phyloP scores from a whole-genome alignment of 2,888 invertebrate genomes.

The Aradus depressus region DNA sequence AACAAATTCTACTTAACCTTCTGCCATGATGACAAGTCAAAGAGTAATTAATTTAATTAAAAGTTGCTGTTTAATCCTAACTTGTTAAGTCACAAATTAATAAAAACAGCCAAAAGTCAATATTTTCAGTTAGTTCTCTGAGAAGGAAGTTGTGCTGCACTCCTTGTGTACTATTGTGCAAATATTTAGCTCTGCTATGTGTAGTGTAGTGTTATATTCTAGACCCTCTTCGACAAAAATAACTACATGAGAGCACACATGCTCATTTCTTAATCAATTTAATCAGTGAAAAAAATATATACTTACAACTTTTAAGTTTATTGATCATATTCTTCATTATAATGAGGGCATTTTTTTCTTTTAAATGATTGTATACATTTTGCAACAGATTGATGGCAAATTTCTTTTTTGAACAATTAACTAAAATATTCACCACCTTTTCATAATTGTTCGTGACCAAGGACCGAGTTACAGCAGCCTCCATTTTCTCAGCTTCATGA shows the following conservation, averaged over 20 bases:
- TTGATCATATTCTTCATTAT: conserved; percentile 1
- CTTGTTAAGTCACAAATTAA: too few relatives aligned
- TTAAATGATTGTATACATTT: neutral
- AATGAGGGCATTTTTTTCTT: neutral
- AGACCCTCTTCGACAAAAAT: too few relatives aligned
- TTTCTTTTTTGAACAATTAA: neutral
- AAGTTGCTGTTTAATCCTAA: too few relatives aligned
- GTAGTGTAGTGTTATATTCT: too few relatives aligned
- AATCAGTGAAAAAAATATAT: neutral
- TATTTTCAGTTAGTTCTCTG: too few relatives aligned
- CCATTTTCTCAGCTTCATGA: conserved; percentile 11
- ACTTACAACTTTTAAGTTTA: conserved; percentile 1
- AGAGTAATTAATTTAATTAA: too few relatives aligned
- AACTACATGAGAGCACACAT: neutral
- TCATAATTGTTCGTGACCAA: conserved; percentile 1
- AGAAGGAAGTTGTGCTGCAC: too few relatives aligned
- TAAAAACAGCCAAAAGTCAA: too few relatives aligned
- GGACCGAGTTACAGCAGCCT: neutral
- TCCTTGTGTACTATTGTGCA: too few relatives aligned
- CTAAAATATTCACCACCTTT: neutral
- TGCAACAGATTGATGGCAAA: conserved; percentile 3
- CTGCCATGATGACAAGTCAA: too few relatives aligned
- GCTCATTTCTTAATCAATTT: neutral
- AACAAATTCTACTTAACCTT: too few relatives aligned
- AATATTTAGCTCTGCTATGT: too few relatives aligned